Evolutionary conservation across 1,140 invertebrate species (phyloP).

Genomic region (Conus betulinus): DNA sequence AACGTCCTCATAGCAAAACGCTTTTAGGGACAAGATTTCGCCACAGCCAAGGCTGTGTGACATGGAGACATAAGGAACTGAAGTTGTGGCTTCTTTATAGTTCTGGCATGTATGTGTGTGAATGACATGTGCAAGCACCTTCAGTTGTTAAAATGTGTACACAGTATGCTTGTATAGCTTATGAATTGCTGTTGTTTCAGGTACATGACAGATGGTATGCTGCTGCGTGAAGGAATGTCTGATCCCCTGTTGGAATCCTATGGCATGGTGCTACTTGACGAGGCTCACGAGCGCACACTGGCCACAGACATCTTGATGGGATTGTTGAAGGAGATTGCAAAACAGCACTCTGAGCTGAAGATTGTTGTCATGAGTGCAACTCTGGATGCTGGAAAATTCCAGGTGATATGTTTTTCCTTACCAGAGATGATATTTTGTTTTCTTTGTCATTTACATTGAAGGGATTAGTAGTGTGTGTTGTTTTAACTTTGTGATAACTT

Average conservation of each 20-base stretch:
- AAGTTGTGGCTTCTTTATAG: no score
- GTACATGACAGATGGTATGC: slow-evolving; percentile 99
- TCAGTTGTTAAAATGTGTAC: neutral
- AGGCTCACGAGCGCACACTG: slow-evolving; percentile 98
- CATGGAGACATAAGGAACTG: no score
- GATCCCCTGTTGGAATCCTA: slow-evolving; percentile 98
- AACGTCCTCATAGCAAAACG: no score
- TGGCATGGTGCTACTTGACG: slow-evolving; percentile 95
- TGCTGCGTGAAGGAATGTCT: slow-evolving; percentile 98
- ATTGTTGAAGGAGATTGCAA: slow-evolving; percentile 96
- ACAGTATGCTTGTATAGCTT: neutral
- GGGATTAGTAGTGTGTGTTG: no score
- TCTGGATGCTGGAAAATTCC: slow-evolving; percentile 99
- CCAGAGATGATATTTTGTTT: no score
- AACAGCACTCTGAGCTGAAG: slow-evolving; percentile 95
- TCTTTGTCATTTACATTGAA: no score
- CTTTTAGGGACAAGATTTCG: no score
- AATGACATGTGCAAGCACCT: neutral
- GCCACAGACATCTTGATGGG: slow-evolving; percentile 99
- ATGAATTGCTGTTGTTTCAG: slow-evolving; percentile 69
- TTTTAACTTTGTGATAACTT: no score
- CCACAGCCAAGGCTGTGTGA: no score
- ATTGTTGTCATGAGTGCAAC: slow-evolving; percentile 99
- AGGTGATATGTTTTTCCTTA: slow-evolving; percentile 76
- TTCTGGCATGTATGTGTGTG: no score